Percentiles rank a stretch among this genome's conserved stretches.
Evolutionary conservation across 2,888 invertebrate species (phyloP).

Genomic region (Polyploca ridens): DNA sequence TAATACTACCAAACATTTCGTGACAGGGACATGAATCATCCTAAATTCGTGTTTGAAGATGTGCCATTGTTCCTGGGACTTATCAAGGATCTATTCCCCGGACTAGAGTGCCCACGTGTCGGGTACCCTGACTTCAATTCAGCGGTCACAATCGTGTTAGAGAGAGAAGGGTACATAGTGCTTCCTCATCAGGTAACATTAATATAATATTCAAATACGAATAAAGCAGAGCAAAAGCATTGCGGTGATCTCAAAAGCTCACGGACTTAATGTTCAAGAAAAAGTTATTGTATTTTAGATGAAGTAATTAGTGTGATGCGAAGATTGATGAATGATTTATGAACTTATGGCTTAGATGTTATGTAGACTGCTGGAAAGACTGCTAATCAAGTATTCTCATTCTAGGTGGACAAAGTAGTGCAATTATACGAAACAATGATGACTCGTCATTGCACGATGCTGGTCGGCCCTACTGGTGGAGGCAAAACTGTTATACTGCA

Average conservation of each 20-base stretch:
- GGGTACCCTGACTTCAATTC: slow-evolving; percentile 94
- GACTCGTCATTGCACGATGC: slow-evolving; percentile 96
- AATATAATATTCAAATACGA: too few relatives aligned
- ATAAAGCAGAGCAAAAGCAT: background rate
- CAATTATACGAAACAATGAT: slow-evolving; percentile 98
- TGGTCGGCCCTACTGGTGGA: slow-evolving; percentile 96
- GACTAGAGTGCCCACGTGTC: slow-evolving; percentile 94
- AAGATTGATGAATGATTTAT: too few relatives aligned
- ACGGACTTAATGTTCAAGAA: too few relatives aligned
- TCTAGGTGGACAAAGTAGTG: slow-evolving; percentile 93
- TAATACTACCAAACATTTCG: background rate
- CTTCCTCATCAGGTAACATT: slow-evolving; percentile 66
- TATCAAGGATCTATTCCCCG: slow-evolving; percentile 95
- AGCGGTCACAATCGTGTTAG: slow-evolving; percentile 88
- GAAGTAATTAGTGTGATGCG: too few relatives aligned
- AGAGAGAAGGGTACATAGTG: slow-evolving; percentile 88
- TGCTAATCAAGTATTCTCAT: slow-evolving; percentile 14
- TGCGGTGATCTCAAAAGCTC: background rate
- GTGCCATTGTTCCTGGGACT: slow-evolving; percentile 95
- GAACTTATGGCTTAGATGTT: too few relatives aligned
- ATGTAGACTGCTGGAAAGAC: too few relatives aligned
- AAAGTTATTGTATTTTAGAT: too few relatives aligned
- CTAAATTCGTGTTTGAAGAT: slow-evolving; percentile 96
- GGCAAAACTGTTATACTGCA: slow-evolving; percentile 95
- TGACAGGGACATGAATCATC: slow-evolving; percentile 94